A percentile compares a stretch with the other conserved stretches of the same genome.
phyloP scores from a whole-genome alignment of 1,140 invertebrate genomes.

The Cyclargus thomasi region DNA sequence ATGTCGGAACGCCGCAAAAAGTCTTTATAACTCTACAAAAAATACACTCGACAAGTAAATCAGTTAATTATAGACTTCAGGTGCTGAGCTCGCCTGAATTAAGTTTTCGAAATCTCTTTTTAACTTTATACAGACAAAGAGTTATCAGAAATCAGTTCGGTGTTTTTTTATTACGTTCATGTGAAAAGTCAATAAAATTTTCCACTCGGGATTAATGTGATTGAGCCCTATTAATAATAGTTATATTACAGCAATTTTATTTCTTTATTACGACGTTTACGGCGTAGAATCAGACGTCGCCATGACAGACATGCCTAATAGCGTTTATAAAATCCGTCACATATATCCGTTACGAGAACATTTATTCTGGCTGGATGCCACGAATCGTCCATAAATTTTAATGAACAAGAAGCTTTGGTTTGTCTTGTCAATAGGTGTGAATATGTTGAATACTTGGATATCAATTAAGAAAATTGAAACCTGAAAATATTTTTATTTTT shows the following conservation, averaged over 20 bases:
- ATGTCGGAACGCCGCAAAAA: slow-evolving; percentile 14
- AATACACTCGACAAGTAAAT: slow-evolving; percentile 6
- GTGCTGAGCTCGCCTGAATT: not conserved
- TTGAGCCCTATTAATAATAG: slow-evolving; percentile 8
- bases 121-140: not conserved
- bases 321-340: slow-evolving; percentile 12
- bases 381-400: slow-evolving; percentile 12
- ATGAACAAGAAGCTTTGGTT: slow-evolving; percentile 5
- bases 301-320: slow-evolving; percentile 15
- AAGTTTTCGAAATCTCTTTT: not conserved
- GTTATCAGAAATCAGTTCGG: too few relatives aligned
- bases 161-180: not conserved
- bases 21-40: slow-evolving; percentile 15
- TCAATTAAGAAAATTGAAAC: not conserved
- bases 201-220: not conserved
- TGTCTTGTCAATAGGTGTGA: slow-evolving; percentile 15
- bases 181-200: slow-evolving; percentile 8
- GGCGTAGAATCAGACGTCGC: not conserved
- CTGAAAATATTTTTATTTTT: too few relatives aligned
- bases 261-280: slow-evolving; percentile 14
- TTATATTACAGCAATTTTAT: slow-evolving; percentile 6
- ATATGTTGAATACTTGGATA: slow-evolving; percentile 10
- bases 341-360: slow-evolving; percentile 14
- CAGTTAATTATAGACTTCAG: not conserved
- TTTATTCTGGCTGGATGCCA: slow-evolving; percentile 7